Base-by-base conservation (phyloP, 2,888 invertebrate genomes). In the Saturnia pavonia region DNA sequence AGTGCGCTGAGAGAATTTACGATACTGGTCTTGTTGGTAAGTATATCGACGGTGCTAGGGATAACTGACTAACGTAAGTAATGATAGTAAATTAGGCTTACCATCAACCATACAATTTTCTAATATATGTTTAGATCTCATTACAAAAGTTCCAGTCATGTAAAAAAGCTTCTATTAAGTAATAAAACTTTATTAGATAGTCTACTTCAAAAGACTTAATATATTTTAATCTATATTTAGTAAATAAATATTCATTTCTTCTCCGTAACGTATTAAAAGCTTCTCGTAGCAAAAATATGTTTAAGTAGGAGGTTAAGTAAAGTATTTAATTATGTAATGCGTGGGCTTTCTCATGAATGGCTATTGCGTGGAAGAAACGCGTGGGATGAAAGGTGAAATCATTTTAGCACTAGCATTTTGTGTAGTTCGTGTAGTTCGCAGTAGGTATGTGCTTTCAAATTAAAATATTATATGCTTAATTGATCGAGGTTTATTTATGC, bases 271-370 rank as follows among this genome's bases (percentile, higher is more conserved):
- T 57, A 57, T 57, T 25, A 25, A 8, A n/a, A 57, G 7, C 1
- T 19, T 51, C 6, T 19, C 19, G 57, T 25, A 57, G 14, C 34
- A n/a, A 16, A 63, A 63, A 63, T 63, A 63, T 63, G 40, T 40
- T 65, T 40, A 40, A 65, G 63, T 63, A 34, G 34, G 63, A 16
- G 63, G 63, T 63, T 63, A 63, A 63, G 40, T 65, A 40, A 70
- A 54, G 25, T 66, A 69, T 51, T 51, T 51, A 67, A 42, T 54
- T 12, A 57, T 34, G 40, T 40, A 19, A 25, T 16, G 51, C 42
- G 71, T 71, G 63, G 71, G 71, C 65, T 68, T 40, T 8, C 54
- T 71, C 42, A 69, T 68, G 68, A 68, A 71, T 68, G 45, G 60
- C n/a, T 22, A 63, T 48, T 16, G 57, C 45, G 40, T 54, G n/a